phyloP scores from a whole-genome alignment of 2,797 vertebrate species.

The Parotocinclus haroldoi region DNA sequence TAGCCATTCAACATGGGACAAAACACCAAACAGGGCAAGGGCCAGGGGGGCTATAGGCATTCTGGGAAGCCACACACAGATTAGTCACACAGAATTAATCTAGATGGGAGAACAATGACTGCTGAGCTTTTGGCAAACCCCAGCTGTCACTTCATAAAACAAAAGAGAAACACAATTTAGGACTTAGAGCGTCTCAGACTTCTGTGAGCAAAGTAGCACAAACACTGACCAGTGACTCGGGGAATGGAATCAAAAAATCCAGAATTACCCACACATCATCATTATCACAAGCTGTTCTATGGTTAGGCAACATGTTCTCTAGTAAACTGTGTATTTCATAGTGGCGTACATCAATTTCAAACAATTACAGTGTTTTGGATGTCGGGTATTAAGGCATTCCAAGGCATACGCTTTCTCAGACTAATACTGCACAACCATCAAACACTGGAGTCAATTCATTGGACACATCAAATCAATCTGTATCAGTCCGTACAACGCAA shows the following conservation, averaged over 20 bases:
- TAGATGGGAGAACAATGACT: conserved; percentile 86
- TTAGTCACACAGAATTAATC: conserved; percentile 99
- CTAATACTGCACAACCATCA: too few species aligned
- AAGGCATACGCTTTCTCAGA: neutral
- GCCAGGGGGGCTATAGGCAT: conserved; percentile 68
- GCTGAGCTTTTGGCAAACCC: conserved; percentile 88
- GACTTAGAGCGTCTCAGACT: conserved; percentile 79
- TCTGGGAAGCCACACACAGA: conserved; percentile 95
- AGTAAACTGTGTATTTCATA: too few species aligned
- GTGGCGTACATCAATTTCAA: too few species aligned
- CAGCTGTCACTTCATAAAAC: conserved; percentile 95
- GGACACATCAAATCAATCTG: neutral
- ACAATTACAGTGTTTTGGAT: too few species aligned
- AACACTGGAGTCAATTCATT: neutral
- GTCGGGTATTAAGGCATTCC: conserved; percentile 45
- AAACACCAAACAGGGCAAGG: conserved; percentile 45
- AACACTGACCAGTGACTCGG: conserved; percentile 68
- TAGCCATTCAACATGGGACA: conserved; percentile 55
- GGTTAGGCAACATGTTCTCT: neutral
- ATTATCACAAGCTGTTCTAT: conserved; percentile 5
- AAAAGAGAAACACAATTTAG: conserved; percentile 94
- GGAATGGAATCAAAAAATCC: conserved; percentile 43
- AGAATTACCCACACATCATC: conserved; percentile 20
- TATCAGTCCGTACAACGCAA: too few species aligned
- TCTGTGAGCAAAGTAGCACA: conserved; percentile 73